These are phyloP conservation scores for Anguilla marmorata DNA, from an alignment of 2,797 vertebrate species.

Conservation along the genomic window DNA sequence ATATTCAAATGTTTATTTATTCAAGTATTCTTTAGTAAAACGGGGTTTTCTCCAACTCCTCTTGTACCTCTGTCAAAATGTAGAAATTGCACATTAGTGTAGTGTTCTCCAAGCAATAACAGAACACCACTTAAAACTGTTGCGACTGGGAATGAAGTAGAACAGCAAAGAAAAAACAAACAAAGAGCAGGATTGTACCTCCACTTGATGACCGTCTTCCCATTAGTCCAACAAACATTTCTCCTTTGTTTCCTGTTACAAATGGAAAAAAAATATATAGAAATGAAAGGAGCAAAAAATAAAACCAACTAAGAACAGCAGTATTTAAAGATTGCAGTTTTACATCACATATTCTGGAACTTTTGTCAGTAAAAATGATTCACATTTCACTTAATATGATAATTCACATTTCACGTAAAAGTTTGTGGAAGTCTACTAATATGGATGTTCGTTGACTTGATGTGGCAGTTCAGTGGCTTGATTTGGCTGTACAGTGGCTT, in stretches of 20 bases:
- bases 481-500: neutral
- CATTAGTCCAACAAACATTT: slow-evolving; percentile 68
- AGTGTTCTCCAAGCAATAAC: neutral
- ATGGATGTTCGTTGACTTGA: neutral
- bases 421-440: neutral
- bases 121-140: neutral
- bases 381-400: no score
- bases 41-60: slow-evolving; percentile 66
- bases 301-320: no score
- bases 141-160: neutral
- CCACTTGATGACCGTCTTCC: slow-evolving; percentile 63
- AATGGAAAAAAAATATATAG: no score
- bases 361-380: no score
- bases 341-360: neutral
- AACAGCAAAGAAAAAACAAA: slow-evolving; percentile 9
- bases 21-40: slow-evolving; percentile 59
- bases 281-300: no score
- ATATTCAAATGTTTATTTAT: slow-evolving; percentile 32
- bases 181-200: slow-evolving; percentile 54
- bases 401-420: no score
- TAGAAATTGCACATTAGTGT: slow-evolving; percentile 27
- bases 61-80: slow-evolving; percentile 66
- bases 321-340: neutral
- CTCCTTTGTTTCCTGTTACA: slow-evolving; percentile 50
- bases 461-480: neutral